Percentiles rank a stretch among this genome's conserved stretches.
Evolutionary conservation across 1,140 invertebrate species (phyloP).

Genomic region (Vanessa atalanta): DNA sequence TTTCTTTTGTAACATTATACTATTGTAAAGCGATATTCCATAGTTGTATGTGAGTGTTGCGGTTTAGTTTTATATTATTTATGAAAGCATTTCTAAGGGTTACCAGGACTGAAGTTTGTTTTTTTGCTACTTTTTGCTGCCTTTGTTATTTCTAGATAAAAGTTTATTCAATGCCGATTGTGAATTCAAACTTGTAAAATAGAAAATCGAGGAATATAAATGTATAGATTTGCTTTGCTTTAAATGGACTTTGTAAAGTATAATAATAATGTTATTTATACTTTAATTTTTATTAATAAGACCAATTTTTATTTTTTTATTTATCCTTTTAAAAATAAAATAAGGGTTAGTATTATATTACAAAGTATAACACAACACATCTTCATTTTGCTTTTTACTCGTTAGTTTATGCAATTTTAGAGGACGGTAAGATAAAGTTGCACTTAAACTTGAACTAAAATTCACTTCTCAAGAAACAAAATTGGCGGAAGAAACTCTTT

Average conservation of each 20-base stretch:
- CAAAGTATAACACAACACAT: too few species aligned
- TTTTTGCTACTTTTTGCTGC: background rate
- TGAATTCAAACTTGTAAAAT: too few species aligned
- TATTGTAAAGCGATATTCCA: slow-evolving; percentile 6
- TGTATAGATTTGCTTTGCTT: too few species aligned
- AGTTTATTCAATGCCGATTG: background rate
- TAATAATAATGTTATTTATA: too few species aligned
- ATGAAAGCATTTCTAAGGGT: background rate
- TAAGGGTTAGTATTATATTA: too few species aligned
- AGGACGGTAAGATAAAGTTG: background rate
- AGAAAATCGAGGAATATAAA: too few species aligned
- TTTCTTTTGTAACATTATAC: background rate
- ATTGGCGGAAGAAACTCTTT: slow-evolving; percentile 5
- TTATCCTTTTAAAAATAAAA: too few species aligned
- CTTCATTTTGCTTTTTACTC: too few species aligned
- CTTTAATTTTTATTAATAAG: too few species aligned
- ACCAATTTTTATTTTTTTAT: too few species aligned
- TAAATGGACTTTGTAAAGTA: too few species aligned
- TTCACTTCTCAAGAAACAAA: slow-evolving; percentile 1
- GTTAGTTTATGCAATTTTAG: background rate
- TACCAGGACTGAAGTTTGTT: background rate
- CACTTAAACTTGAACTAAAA: slow-evolving; percentile 3
- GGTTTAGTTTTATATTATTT: background rate
- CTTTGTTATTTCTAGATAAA: background rate
- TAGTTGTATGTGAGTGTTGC: background rate